Conservation (phyloP, 2,888 invertebrate genomes). For the Noctua fimbriata region DNA sequence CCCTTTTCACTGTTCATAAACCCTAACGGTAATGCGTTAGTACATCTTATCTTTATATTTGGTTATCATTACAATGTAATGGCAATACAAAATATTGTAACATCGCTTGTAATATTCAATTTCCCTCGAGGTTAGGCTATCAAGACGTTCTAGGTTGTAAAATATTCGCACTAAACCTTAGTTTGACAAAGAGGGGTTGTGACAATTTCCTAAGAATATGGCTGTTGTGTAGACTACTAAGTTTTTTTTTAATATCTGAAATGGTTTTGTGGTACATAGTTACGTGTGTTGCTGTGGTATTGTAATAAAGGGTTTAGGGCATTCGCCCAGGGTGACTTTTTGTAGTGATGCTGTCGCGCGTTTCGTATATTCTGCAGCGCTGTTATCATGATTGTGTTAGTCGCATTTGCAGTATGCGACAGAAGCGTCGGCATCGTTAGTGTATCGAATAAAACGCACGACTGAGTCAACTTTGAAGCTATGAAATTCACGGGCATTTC, state of each 20-base stretch:
- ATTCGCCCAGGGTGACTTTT: no score
- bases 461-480: no score
- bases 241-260: slow-evolving; percentile 8
- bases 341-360: no score
- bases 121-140: slow-evolving; percentile 48
- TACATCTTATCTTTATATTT: slow-evolving; percentile 53
- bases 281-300: background rate
- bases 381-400: no score
- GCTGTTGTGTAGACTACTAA: slow-evolving; percentile 21
- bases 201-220: slow-evolving; percentile 37
- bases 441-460: no score
- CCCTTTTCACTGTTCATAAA: slow-evolving; percentile 55
- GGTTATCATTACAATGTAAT: slow-evolving; percentile 57
- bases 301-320: background rate
- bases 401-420: no score
- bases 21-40: slow-evolving; percentile 51
- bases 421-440: no score
- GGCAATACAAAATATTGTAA: slow-evolving; percentile 58
- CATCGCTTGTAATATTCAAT: slow-evolving; percentile 60
- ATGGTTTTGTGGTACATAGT: slow-evolving; percentile 8
- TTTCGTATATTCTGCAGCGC: no score
- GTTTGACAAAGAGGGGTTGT: slow-evolving; percentile 52
- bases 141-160: slow-evolving; percentile 50
- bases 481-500: no score
- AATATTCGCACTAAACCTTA: slow-evolving; percentile 48